Base-by-base conservation (phyloP, 2,113 vertebrate genomes). In the Astur gentilis region DNA sequence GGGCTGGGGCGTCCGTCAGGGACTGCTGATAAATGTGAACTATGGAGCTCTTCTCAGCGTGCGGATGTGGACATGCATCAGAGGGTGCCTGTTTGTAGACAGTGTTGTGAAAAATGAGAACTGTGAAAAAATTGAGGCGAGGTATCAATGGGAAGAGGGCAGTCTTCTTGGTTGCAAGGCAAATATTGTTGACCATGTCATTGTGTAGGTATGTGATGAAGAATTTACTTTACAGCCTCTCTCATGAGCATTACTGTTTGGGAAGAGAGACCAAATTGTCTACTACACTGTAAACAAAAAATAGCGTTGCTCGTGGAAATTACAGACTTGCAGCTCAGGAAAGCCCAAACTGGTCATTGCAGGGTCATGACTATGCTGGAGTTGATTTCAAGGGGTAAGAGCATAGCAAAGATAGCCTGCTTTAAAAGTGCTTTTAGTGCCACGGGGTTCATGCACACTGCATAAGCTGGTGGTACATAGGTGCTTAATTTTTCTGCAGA, bases 101-200 rank as follows among this genome's bases (percentile, higher is more conserved):
- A 81, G 49, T 47, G 26, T 22, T 77, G 66, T 55, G 67, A 77
- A 92, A 91, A 96, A 38, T 29, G 47, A 83, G 67, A 84, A 32
- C 49, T 49, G 18, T 85, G 50, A 31, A 82, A 80, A 82, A 87
- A 50, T 22, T 0, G 0, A 89, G 45, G 47, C 0, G 0, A 47
- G 58, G 9, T 40, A 22, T 49, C 44, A 26, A 23, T 50, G 52
- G 57, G 70, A 82, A 93, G 31, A 47, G 44, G 20, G 26, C n/a
- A 86, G 26, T 49, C 42, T 44, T 76, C 71, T 75, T 58, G 50
- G 14, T 32, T 62, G 54, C 17, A 40, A 82, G 76, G 54, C 95
- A 92, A 65, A 66, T 69, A 8, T 9, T 49, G 22, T 62, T 90
- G 65, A 19, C 36, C 5, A 1, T 78, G 65, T 60, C n/a, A n/a